phyloP scores from a whole-genome alignment of 2,888 invertebrate genomes.

The Scaptomyza reducta region DNA sequence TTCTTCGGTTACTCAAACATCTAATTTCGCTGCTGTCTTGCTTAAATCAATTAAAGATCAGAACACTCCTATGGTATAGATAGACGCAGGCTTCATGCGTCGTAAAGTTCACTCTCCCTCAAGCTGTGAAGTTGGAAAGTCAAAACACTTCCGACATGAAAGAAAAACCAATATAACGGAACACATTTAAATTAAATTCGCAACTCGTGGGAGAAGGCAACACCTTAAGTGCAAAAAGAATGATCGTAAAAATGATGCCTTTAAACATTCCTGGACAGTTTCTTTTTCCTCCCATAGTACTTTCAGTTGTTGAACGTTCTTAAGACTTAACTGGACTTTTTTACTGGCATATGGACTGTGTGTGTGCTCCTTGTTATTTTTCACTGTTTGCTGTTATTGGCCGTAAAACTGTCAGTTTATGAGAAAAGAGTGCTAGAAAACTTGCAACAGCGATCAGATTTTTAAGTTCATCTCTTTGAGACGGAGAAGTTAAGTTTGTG shows the following conservation, averaged over 20 bases:
- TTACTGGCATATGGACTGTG: slow-evolving; percentile 10
- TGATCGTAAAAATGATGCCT: slow-evolving; percentile 37
- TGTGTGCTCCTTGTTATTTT: slow-evolving; percentile 36
- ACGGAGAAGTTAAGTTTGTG: not conserved
- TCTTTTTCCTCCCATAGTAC: slow-evolving; percentile 9
- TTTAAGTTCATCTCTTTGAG: slow-evolving; percentile 35
- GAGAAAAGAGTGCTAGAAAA: slow-evolving; percentile 24
- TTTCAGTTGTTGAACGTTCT: slow-evolving; percentile 27
- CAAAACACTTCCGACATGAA: not conserved
- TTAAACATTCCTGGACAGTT: slow-evolving; percentile 20
- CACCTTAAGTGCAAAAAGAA: slow-evolving; percentile 19
- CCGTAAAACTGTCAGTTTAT: slow-evolving; percentile 34
- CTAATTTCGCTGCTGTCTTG: no score
- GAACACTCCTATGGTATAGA: no score
- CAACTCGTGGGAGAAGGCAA: slow-evolving; percentile 1
- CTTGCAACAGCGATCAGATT: slow-evolving; percentile 18
- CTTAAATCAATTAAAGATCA: no score
- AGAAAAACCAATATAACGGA: not conserved
- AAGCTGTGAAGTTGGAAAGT: not conserved
- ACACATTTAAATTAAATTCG: not conserved
- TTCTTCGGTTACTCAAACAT: no score
- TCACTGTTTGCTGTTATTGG: slow-evolving; percentile 37
- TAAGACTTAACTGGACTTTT: slow-evolving; percentile 18
- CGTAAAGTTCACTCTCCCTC: not conserved
- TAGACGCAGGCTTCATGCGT: not conserved